These are phyloP conservation scores for Cataglyphis rosenhaueri DNA, from an alignment of 2,888 invertebrate species.

Conservation along the genomic window DNA sequence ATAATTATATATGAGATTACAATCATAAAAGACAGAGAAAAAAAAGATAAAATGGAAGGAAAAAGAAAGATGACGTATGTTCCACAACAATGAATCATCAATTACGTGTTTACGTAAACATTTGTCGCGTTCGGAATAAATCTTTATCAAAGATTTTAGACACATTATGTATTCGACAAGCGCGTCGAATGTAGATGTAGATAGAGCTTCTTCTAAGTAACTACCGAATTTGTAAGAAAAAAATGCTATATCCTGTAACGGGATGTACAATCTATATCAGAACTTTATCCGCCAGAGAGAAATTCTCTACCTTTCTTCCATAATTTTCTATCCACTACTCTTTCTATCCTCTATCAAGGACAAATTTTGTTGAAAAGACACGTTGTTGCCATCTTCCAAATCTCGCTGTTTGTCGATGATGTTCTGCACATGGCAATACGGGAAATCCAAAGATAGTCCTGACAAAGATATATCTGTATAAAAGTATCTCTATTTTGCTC, in stretches of 20 bases:
- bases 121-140: neutral
- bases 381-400: neutral
- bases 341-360: neutral
- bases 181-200: conserved; percentile 5
- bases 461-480: neutral
- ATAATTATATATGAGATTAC: neutral
- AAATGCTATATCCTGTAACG: neutral
- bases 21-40: neutral
- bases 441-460: neutral
- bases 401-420: neutral
- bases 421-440: neutral
- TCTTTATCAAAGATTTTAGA: neutral
- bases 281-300: neutral
- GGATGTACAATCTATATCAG: neutral
- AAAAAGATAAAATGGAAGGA: too few relatives aligned
- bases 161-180: neutral
- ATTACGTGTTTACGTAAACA: neutral
- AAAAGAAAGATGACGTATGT: neutral
- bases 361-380: neutral
- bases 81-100: neutral
- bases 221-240: conserved; percentile 34
- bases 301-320: neutral
- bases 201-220: conserved; percentile 24
- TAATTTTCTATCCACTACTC: neutral
- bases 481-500: neutral